Conservation (phyloP, 2,113 vertebrate species). For the Cygnus buccinator region DNA sequence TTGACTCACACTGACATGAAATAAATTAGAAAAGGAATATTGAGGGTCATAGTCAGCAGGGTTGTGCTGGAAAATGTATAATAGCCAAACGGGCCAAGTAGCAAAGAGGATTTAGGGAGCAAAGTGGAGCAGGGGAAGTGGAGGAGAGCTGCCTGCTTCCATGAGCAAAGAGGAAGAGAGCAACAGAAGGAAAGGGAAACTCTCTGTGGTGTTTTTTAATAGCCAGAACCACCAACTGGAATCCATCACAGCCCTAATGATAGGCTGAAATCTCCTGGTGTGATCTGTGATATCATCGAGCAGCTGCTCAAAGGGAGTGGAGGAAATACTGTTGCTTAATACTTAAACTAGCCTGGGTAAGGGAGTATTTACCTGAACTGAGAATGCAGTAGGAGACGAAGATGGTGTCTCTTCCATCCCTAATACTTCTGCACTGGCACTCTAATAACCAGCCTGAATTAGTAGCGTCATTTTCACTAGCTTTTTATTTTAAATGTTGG, state of each 20-base stretch:
- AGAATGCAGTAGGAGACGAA: not conserved
- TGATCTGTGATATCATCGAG: not conserved
- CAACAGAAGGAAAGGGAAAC: not conserved
- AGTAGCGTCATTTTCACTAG: not conserved
- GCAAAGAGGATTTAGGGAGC: not conserved
- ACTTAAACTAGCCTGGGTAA: not conserved
- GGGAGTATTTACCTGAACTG: not conserved
- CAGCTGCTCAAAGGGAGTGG: not conserved
- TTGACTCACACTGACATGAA: not conserved
- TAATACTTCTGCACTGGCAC: not conserved
- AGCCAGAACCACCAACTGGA: not conserved
- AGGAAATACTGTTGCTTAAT: rapidly evolving
- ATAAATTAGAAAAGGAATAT: not conserved
- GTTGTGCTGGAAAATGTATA: not conserved
- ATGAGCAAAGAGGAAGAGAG: not conserved
- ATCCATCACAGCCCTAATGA: not conserved
- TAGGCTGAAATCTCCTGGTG: not conserved
- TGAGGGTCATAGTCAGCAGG: not conserved
- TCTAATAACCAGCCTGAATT: not conserved
- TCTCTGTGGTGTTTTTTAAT: not conserved
- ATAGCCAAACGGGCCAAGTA: not conserved
- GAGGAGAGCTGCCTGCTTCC: not conserved
- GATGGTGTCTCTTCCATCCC: not conserved
- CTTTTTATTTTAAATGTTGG: slow-evolving; percentile 7
- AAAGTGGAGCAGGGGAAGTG: not conserved